phyloP scores from a whole-genome alignment of 1,140 invertebrate genomes.

The Eueides isabella region DNA sequence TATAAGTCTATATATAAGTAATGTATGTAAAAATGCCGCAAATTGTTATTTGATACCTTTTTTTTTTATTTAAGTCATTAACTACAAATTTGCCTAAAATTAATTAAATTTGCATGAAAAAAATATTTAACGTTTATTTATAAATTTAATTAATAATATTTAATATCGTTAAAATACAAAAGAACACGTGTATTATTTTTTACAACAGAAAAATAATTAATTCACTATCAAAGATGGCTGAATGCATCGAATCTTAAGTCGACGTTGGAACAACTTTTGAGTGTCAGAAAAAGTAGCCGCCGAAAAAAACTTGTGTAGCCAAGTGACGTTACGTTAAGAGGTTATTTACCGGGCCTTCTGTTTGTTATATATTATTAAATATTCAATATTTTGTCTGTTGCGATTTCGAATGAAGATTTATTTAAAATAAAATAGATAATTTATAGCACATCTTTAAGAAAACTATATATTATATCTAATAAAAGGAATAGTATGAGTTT shows the following conservation, averaged over 20 bases:
- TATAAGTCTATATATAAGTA: no score
- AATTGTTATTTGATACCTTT: background rate
- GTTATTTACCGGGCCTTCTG: conserved; percentile 43
- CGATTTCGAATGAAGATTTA: conserved; percentile 21
- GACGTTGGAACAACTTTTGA: conserved; percentile 49
- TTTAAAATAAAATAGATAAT: background rate
- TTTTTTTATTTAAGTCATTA: background rate
- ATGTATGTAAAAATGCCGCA: background rate
- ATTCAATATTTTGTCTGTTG: conserved; percentile 29
- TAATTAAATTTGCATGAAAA: background rate
- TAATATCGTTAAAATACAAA: background rate
- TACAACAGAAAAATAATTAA: background rate
- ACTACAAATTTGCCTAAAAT: background rate
- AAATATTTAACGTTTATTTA: no score
- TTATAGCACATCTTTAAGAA: background rate
- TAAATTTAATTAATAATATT: background rate
- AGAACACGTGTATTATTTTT: background rate
- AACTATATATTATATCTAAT: background rate
- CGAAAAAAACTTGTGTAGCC: conserved; percentile 48
- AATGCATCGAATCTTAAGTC: conserved; percentile 52
- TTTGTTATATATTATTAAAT: conserved; percentile 26
- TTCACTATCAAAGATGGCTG: conserved; percentile 38
- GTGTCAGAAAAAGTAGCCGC: conserved; percentile 53
- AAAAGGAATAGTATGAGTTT: background rate
- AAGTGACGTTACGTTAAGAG: conserved; percentile 29